These are phyloP conservation scores for Tokudaia muenninki DNA, from an alignment of 2,797 vertebrate species.

Conservation along the genomic window DNA sequence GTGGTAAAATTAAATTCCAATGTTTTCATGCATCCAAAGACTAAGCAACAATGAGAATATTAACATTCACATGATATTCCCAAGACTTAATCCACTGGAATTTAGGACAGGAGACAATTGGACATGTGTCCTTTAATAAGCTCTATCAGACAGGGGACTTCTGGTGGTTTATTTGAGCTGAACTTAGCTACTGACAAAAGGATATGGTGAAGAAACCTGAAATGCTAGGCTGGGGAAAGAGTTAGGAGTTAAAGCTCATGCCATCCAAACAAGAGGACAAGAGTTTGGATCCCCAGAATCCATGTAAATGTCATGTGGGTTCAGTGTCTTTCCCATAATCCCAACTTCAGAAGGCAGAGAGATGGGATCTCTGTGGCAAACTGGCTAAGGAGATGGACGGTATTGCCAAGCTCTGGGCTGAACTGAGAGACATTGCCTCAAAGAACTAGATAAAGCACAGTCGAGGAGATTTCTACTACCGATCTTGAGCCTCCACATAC, in stretches of 20 bases:
- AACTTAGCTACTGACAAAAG: not conserved
- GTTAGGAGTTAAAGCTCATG: not conserved
- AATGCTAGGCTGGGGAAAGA: not conserved
- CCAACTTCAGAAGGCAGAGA: not conserved
- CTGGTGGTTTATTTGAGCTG: not conserved
- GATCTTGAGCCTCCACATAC: not conserved
- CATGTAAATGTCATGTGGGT: not conserved
- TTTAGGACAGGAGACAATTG: not conserved
- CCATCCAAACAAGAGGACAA: not conserved
- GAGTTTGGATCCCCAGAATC: not conserved
- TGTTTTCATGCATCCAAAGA: not conserved
- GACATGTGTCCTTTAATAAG: slow-evolving; percentile 7
- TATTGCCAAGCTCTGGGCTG: not conserved
- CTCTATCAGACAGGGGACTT: not conserved
- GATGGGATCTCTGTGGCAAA: not conserved
- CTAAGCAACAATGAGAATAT: not conserved
- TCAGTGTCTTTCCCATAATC: not conserved
- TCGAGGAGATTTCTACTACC: not conserved
- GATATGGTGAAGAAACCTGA: not conserved
- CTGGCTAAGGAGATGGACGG: not conserved
- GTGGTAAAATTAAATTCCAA: not conserved
- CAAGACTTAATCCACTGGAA: slow-evolving; percentile 9
- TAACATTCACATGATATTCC: not conserved
- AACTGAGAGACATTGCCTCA: not conserved
- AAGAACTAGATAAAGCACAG: not conserved